Evolutionary conservation across 2,888 invertebrate species (phyloP).

Genomic region (Drosophila engyochracea): DNA sequence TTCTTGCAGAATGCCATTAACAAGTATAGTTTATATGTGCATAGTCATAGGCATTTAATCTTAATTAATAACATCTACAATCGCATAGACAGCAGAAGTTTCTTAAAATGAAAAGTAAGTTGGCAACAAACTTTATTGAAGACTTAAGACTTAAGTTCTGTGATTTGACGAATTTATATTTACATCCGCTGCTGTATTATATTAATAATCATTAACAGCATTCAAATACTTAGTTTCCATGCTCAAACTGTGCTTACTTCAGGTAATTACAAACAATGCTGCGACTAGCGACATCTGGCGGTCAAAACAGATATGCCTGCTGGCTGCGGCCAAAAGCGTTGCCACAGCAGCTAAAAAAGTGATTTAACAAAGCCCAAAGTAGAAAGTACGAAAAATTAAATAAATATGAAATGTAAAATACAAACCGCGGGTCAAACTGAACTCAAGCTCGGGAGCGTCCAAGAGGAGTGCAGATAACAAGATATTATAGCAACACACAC

Average conservation of each 20-base stretch:
- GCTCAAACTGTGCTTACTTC: conserved; percentile 17
- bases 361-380: conserved; percentile 65
- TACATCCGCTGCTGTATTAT: background rate
- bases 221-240: conserved; percentile 5
- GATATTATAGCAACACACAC: conserved; percentile 55
- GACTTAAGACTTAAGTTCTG: background rate
- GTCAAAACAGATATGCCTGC: conserved; percentile 4
- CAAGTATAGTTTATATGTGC: background rate
- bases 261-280: conserved; percentile 10
- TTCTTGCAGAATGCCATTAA: background rate
- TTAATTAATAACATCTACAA: background rate
- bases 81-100: background rate
- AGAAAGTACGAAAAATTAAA: conserved; percentile 72
- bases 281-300: conserved; percentile 50
- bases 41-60: background rate
- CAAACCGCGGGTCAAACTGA: conserved; percentile 30
- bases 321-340: conserved; percentile 11
- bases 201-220: conserved; percentile 12
- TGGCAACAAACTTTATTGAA: background rate
- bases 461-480: conserved; percentile 26
- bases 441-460: background rate
- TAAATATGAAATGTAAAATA: conserved; percentile 73
- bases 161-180: background rate
- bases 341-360: conserved; percentile 45
- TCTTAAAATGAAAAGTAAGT: background rate